Conservation (phyloP, 2,888 invertebrate genomes). For the Tipula confusa region DNA sequence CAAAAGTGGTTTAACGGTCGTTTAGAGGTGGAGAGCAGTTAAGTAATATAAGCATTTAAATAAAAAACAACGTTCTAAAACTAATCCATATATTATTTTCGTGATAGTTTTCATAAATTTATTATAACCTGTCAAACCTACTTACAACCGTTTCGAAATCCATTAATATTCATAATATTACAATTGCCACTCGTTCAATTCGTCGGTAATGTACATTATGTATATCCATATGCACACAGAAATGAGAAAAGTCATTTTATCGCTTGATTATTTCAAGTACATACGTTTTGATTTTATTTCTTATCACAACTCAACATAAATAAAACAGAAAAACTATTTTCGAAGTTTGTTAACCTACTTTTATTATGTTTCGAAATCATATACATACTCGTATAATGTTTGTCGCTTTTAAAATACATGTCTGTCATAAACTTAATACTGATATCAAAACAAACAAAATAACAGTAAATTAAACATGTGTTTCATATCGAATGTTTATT, state of each 20-base stretch:
- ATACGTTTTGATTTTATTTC: neutral
- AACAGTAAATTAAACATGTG: neutral
- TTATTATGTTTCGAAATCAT: neutral
- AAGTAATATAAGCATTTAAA: neutral
- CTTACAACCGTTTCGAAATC: neutral
- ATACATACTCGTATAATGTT: neutral
- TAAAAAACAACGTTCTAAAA: neutral
- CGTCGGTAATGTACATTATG: neutral
- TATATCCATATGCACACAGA: neutral
- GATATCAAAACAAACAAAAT: neutral
- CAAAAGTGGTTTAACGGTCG: too few relatives aligned
- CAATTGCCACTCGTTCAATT: neutral
- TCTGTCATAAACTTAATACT: neutral
- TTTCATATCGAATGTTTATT: neutral
- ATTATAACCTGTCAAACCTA: neutral
- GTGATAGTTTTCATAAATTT: neutral
- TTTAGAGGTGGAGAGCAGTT: neutral
- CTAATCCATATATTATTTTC: neutral
- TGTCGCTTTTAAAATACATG: neutral
- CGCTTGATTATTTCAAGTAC: neutral
- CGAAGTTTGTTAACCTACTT: neutral
- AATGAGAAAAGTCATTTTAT: neutral
- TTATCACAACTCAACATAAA: neutral
- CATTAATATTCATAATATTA: neutral
- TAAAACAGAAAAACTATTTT: neutral